A percentile compares a stretch with the other conserved stretches of the same genome.
These are phyloP conservation scores for Prunella strophiata DNA, from an alignment of 2,797 vertebrate genomes.

Conservation along the genomic window DNA sequence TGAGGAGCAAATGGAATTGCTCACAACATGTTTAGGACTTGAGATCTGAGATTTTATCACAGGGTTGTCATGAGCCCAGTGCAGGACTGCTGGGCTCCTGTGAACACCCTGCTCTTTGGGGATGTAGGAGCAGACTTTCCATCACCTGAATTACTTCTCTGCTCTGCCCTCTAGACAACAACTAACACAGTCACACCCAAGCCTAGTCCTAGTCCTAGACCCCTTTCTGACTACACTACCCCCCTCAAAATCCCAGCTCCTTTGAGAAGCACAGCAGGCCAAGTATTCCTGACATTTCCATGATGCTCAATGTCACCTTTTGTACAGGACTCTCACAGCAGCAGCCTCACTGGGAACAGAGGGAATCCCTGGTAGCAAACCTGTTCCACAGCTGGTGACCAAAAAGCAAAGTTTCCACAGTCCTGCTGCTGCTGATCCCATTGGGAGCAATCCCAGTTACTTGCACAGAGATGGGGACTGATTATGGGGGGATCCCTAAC, in stretches of 20 bases:
- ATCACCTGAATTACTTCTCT: not conserved
- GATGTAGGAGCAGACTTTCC: not conserved
- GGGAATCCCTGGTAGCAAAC: not conserved
- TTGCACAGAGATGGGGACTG: accelerated
- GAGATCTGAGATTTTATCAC: not conserved
- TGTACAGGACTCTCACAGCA: not conserved
- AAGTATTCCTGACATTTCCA: not conserved
- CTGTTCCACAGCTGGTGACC: not conserved
- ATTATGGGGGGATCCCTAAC: not conserved
- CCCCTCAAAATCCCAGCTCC: not conserved
- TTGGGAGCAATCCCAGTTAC: not conserved
- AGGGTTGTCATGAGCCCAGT: not conserved
- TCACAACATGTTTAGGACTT: not conserved
- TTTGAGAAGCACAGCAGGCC: not conserved
- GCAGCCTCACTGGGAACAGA: not conserved
- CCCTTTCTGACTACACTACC: not conserved
- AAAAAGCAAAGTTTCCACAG: not conserved
- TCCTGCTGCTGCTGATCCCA: not conserved
- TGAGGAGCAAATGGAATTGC: not conserved
- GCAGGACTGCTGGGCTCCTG: not conserved
- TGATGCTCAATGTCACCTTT: not conserved
- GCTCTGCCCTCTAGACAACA: not conserved
- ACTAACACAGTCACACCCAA: not conserved
- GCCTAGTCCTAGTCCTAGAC: not conserved
- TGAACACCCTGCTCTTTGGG: not conserved